These are phyloP conservation scores for Nasonovia ribisnigri DNA, from an alignment of 2,888 invertebrate species.

Conservation along the genomic window DNA sequence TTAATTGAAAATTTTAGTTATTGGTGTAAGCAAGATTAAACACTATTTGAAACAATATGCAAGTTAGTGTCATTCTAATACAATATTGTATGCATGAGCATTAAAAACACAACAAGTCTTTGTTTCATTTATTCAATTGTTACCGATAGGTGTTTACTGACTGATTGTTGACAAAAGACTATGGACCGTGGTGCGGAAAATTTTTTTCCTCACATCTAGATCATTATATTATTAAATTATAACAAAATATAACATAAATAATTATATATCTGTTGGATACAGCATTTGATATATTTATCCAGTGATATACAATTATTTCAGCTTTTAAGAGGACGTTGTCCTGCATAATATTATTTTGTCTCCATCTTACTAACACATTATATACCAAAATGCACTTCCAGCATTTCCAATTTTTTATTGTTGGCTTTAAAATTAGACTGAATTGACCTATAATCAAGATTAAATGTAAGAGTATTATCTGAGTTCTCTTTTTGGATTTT, in stretches of 20 bases:
- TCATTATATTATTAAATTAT: background rate
- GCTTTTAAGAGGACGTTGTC: background rate
- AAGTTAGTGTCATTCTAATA: background rate
- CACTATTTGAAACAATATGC: background rate
- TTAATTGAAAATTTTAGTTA: background rate
- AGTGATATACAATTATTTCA: background rate
- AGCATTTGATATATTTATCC: background rate
- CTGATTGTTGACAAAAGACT: background rate
- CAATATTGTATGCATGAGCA: background rate
- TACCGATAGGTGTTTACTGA: background rate
- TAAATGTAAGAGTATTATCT: no score
- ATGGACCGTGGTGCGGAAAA: fast-evolving
- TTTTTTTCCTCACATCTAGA: no score
- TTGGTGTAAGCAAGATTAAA: background rate
- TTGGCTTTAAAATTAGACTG: no score
- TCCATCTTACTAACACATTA: no score
- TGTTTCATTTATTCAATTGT: background rate
- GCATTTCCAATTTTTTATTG: no score
- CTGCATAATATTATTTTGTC: background rate
- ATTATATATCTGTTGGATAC: background rate
- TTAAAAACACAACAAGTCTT: background rate
- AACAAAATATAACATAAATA: background rate
- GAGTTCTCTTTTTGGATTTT: no score
- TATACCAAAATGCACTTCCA: no score
- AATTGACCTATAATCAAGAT: no score